Evolutionary conservation across 2,797 vertebrate species (phyloP), one percentile per base, ranked within the genome.

Genomic region (Melanotaenia trifasciata): DNA sequence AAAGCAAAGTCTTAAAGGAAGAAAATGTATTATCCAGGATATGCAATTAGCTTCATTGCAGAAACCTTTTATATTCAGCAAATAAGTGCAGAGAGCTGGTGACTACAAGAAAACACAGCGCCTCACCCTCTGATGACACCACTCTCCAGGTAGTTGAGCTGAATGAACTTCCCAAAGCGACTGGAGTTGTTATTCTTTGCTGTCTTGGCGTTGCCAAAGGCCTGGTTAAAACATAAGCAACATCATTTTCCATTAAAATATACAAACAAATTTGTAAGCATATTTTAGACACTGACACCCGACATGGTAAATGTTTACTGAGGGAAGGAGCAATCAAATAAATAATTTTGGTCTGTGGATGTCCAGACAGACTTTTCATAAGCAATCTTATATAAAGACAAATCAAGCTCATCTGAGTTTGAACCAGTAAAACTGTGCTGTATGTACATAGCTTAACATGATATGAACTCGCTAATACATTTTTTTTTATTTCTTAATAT

Each of bases 101-200:
- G 22, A 64, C 26, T 50, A 47, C 64, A 53, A 58, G 3, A 62
- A 43, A 51, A 63, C 4, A 62, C 1, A 9, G 30, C 10, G 50
- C 64, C 94, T 95, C 79, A 99, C 98, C 98, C 98, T 89, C 98
- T 89, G 83, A 99, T 97, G 43, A 98, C 93, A 0, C 98, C 98
- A 0, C 93, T 98, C 87, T 97, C 96, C 86, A 99, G 93, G 85
- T 98, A 99, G 92, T 96, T 97, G 87, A 99, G 96, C 90, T 98
- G 97, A 87, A 99, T 96, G 80, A 99, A 99, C 85, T 98, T 99
- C 75, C 97, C 97, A 47, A 99, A 99, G 64, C 98, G 96, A 77
- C 98, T 99, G 70, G 97, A 98, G 92, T 99, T 99, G 89, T 97
- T 96, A 91, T 99, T 99, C 86, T 96, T 94, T 22, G 95, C 92